phyloP scores from a whole-genome alignment of 2,797 vertebrate species.

The Sphaeramia orbicularis region DNA sequence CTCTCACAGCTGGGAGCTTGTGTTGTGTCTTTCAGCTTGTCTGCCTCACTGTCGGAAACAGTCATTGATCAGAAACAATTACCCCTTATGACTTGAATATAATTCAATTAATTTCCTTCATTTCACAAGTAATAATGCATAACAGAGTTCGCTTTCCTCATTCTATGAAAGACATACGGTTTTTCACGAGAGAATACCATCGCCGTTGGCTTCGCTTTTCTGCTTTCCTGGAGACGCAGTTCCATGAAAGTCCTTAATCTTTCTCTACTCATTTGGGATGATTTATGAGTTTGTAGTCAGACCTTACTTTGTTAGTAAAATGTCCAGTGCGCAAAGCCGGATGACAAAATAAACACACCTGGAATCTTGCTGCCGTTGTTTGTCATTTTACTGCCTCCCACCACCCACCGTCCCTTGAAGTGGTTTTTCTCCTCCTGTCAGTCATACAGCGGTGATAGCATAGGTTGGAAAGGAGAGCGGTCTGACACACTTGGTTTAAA shows the following conservation, averaged over 20 bases:
- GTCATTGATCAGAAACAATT: slow-evolving; percentile 87
- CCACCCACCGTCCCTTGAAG: slow-evolving; percentile 10
- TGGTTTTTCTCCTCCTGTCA: slow-evolving; percentile 47
- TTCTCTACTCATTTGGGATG: slow-evolving; percentile 68
- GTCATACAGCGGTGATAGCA: slow-evolving; percentile 61
- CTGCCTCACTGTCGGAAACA: slow-evolving; percentile 74
- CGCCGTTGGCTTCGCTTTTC: slow-evolving; percentile 54
- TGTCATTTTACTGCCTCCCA: slow-evolving; percentile 1
- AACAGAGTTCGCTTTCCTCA: slow-evolving; percentile 62
- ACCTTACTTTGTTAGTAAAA: slow-evolving; percentile 65
- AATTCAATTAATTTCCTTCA: slow-evolving; percentile 87
- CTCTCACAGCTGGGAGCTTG: slow-evolving; percentile 76
- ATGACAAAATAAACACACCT: slow-evolving; percentile 48
- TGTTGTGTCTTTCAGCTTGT: slow-evolving; percentile 77
- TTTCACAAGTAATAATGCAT: slow-evolving; percentile 85
- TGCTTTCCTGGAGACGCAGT: slow-evolving; percentile 53
- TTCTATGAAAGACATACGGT: slow-evolving; percentile 57
- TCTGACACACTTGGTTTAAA: slow-evolving; percentile 46
- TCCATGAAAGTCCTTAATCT: slow-evolving; percentile 64
- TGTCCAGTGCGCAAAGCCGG: slow-evolving; percentile 44
- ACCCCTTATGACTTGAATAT: slow-evolving; percentile 86
- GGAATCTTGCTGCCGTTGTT: slow-evolving; percentile 16
- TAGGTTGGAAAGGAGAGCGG: slow-evolving; percentile 33
- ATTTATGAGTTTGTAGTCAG: slow-evolving; percentile 65
- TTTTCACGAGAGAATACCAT: slow-evolving; percentile 53